Conservation (phyloP, 2,113 vertebrate genomes). For the Cyrtonyx montezumae region DNA sequence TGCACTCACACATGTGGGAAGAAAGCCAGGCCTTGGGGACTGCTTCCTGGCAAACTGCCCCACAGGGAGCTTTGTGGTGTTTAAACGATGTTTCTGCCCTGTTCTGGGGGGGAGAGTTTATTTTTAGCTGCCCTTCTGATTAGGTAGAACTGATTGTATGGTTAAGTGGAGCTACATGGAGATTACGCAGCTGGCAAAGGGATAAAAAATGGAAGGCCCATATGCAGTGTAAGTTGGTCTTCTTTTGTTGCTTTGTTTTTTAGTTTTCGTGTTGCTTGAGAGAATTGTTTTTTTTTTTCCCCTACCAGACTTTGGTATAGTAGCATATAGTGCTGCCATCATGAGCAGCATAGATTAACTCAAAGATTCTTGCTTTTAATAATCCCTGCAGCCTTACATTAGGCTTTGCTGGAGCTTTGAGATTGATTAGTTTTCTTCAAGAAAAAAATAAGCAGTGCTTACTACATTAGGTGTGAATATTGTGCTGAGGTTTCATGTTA, state of each 20-base stretch:
- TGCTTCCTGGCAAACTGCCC: background rate
- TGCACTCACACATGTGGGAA: rapidly evolving
- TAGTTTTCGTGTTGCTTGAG: background rate
- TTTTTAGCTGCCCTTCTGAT: background rate
- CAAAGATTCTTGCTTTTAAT: background rate
- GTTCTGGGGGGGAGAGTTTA: background rate
- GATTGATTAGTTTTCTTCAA: constrained; percentile 32
- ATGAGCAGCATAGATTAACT: background rate
- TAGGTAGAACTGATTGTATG: background rate
- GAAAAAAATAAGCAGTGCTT: background rate
- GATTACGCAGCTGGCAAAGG: background rate
- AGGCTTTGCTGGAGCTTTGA: background rate
- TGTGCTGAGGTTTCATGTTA: constrained; percentile 20
- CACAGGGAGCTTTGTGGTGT: background rate
- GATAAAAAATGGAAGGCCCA: background rate
- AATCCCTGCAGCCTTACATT: background rate
- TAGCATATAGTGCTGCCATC: background rate
- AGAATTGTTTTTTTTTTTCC: background rate
- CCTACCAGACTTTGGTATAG: background rate
- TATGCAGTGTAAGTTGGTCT: background rate
- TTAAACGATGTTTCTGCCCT: background rate
- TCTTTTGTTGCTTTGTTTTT: background rate
- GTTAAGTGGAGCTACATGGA: background rate
- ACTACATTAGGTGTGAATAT: background rate
- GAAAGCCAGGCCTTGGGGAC: background rate